These are phyloP conservation scores for Catocala sponsa DNA, from an alignment of 2,888 invertebrate species.

Conservation along the genomic window DNA sequence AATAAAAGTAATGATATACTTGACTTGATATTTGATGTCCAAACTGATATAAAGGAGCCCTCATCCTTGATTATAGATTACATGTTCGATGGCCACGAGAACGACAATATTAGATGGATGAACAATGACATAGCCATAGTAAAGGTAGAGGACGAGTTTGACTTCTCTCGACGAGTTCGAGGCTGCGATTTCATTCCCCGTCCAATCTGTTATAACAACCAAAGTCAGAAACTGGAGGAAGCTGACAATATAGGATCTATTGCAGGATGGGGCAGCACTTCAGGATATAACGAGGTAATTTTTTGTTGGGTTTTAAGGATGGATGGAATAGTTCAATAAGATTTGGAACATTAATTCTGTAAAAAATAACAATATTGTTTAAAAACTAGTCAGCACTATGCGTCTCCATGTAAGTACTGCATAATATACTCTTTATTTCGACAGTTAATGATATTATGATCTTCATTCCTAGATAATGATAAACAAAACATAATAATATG, in stretches of 20 bases:
- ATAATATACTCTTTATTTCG: too few relatives aligned
- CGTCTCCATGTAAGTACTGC: too few relatives aligned
- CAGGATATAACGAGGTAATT: constrained; percentile 64
- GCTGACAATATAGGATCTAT: constrained; percentile 54
- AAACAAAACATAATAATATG: too few relatives aligned
- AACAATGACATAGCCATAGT: constrained; percentile 74
- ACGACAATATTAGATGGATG: constrained; percentile 75
- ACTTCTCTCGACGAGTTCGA: constrained; percentile 61
- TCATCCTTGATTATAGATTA: constrained; percentile 56
- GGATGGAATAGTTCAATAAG: too few relatives aligned
- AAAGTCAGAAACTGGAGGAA: constrained; percentile 53
- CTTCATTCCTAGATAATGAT: too few relatives aligned
- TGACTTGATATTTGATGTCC: too few relatives aligned
- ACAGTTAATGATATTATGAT: too few relatives aligned
- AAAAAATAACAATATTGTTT: too few relatives aligned
- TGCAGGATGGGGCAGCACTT: constrained; percentile 69
- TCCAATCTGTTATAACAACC: constrained; percentile 68
- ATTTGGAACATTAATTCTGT: too few relatives aligned
- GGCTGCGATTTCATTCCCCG: constrained; percentile 68
- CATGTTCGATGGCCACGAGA: constrained; percentile 71
- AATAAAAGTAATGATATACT: too few relatives aligned
- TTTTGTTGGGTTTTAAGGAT: not conserved
- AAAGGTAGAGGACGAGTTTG: constrained; percentile 70
- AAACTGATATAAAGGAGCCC: too few relatives aligned
- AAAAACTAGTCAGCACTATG: too few relatives aligned